Conservation (phyloP, 2,888 invertebrate species). For the Ephialtes manifestator region DNA sequence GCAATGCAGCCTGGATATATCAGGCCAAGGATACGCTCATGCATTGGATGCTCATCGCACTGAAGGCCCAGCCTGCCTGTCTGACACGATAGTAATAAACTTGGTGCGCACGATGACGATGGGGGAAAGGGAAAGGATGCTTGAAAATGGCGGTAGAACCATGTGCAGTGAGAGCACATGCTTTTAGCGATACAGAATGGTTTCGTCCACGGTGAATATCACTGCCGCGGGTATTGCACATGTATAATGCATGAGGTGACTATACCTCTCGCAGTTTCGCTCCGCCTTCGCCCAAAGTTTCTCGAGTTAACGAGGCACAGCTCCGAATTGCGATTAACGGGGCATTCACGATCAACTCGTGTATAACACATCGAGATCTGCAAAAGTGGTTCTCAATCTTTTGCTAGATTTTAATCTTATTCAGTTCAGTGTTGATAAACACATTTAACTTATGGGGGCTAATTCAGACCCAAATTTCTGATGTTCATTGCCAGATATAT, state of each 20-base stretch:
- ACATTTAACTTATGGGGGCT: too few relatives aligned
- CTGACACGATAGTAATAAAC: slow-evolving; percentile 40
- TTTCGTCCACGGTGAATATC: slow-evolving; percentile 63
- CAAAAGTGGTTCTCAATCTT: slow-evolving; percentile 56
- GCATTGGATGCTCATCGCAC: slow-evolving; percentile 54
- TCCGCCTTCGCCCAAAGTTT: slow-evolving; percentile 81
- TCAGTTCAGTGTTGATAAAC: not conserved
- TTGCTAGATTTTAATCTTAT: not conserved
- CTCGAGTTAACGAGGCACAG: slow-evolving; percentile 56
- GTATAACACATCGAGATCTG: slow-evolving; percentile 5
- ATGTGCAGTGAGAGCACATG: slow-evolving; percentile 73
- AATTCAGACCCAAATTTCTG: too few relatives aligned
- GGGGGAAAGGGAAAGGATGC: slow-evolving; percentile 77
- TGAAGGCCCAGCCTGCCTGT: slow-evolving; percentile 55
- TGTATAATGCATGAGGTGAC: slow-evolving; percentile 7
- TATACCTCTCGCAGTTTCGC: slow-evolving; percentile 73
- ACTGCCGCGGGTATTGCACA: slow-evolving; percentile 15
- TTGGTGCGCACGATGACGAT: slow-evolving; percentile 8
- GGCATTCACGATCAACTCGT: slow-evolving; percentile 13
- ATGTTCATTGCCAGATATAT: too few relatives aligned
- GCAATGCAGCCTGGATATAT: slow-evolving; percentile 26
- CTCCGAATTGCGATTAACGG: slow-evolving; percentile 63
- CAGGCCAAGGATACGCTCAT: slow-evolving; percentile 59
- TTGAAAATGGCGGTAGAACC: slow-evolving; percentile 79
- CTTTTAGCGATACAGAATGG: slow-evolving; percentile 72